Evolutionary conservation across 2,797 vertebrate species (phyloP).

Genomic region (Trematomus bernacchii): DNA sequence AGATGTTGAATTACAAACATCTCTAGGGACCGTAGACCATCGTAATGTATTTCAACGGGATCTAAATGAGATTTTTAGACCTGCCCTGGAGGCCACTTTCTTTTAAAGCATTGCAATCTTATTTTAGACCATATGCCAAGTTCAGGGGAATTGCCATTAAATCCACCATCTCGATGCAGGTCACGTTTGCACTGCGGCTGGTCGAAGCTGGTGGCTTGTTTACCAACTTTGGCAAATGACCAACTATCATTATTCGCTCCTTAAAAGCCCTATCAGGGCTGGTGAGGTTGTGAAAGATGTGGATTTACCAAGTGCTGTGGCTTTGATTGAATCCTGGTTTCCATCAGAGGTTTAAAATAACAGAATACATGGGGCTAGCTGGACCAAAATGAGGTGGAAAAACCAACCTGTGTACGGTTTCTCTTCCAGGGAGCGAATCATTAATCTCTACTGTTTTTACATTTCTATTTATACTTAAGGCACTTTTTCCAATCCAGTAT

Average conservation of each 20-base stretch:
- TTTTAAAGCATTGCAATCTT: neutral
- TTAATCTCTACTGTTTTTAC: neutral
- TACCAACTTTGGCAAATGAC: conserved; percentile 23
- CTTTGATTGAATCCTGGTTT: rapidly evolving
- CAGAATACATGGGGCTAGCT: neutral
- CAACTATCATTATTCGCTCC: conserved; percentile 10
- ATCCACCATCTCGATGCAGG: conserved; percentile 1
- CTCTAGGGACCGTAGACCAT: conserved; percentile 15
- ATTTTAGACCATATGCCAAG: neutral
- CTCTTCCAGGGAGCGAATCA: neutral
- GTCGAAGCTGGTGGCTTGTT: conserved; percentile 28
- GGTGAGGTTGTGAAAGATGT: neutral
- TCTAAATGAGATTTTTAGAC: conserved; percentile 19
- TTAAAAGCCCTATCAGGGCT: neutral
- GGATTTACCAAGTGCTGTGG: neutral
- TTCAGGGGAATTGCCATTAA: conserved; percentile 10
- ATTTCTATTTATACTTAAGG: neutral
- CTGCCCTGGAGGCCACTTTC: neutral
- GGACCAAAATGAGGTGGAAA: no score
- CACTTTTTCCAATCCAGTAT: neutral
- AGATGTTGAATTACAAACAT: conserved; percentile 42
- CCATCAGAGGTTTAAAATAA: neutral
- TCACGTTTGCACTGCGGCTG: conserved; percentile 24
- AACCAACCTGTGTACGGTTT: neutral
- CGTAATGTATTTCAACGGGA: conserved; percentile 17